Conservation (phyloP, 1,140 invertebrate genomes). For the Ceratina calcarata region DNA sequence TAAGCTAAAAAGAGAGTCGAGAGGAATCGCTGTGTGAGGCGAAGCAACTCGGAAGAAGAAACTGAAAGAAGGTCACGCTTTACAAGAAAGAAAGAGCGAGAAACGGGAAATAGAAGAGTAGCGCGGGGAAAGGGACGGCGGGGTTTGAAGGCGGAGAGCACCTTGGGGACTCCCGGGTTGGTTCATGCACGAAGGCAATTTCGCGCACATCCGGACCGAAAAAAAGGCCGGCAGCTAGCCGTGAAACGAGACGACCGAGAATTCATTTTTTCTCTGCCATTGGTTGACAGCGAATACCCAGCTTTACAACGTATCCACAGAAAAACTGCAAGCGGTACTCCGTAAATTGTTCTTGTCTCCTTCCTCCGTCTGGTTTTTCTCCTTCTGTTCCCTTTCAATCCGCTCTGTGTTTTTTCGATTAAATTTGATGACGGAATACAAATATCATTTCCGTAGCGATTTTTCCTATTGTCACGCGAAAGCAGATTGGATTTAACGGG, state of each 20-base stretch:
- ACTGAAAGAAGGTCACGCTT: background rate
- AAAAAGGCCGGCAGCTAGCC: constrained; percentile 24
- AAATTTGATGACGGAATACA: too few relatives aligned
- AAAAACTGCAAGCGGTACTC: too few relatives aligned
- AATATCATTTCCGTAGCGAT: too few relatives aligned
- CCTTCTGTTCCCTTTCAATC: too few relatives aligned
- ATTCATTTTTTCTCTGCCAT: constrained; percentile 36
- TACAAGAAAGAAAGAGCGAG: background rate
- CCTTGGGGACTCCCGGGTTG: constrained; percentile 36
- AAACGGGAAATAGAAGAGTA: background rate
- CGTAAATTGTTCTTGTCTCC: too few relatives aligned
- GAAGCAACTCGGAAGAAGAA: background rate
- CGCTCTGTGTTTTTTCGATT: too few relatives aligned
- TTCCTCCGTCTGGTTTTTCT: too few relatives aligned
- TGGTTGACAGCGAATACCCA: constrained; percentile 24
- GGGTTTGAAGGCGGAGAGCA: background rate
- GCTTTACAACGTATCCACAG: constrained; percentile 9
- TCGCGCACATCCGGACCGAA: constrained; percentile 35
- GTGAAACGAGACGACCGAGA: constrained; percentile 48
- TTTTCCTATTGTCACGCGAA: background rate
- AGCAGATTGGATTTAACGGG: background rate
- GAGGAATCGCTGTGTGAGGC: background rate
- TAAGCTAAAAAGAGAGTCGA: background rate
- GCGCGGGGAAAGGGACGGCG: background rate
- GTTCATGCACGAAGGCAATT: constrained; percentile 49